Evolutionary conservation across 2,113 vertebrate species (phyloP), one percentile per base, ranked within the genome.

Genomic region (Cyanoramphus novaezelandiae): DNA sequence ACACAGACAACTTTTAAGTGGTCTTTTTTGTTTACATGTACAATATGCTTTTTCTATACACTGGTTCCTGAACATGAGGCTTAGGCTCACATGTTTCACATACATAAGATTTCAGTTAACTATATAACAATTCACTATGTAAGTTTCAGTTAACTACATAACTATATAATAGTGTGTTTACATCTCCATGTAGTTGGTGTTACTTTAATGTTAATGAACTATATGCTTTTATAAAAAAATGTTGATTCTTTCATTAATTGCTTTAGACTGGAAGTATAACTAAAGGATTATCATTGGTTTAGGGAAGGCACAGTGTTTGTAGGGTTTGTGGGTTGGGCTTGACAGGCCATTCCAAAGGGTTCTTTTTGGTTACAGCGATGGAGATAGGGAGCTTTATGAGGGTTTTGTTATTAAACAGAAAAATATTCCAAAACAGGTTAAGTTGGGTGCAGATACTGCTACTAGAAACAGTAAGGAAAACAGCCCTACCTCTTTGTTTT

Each of bases 1-100:
- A 3, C 17, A 16, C 18, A 33, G 3, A 20, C 0, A 2, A 6
- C 8, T 81, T 0, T 1, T 64, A 29, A 41, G 21, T 33, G 17
- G 15, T 39, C 3, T 9, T 27, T 23, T 33, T 24, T 59, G 6
- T 35, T 89, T 24, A 11, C 2, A 4, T 6, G 2, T 77, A 21
- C 17, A 52, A 1, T 15, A 19, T 11, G 13, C 3, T 62, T 65
- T 68, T 64, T 49, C 28, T 63, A 18, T 67, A 55, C 64, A 5
- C 13, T 41, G 17, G 5, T 18, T 69, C 1, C 29, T 69, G 50
- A 57, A 16, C 9, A 2, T 6, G 13, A 41, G 5, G 33, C 4
- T n/a, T n/a, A 25, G 49, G 53, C 50, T 72, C 24, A 65, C 29
- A 6, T 21, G 13, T n/a, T 78, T 29, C 39, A 39, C 27, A 3